These are phyloP conservation scores for Sebastes taczanowskii DNA, from an alignment of 2,797 vertebrate genomes.

Conservation along the genomic window DNA sequence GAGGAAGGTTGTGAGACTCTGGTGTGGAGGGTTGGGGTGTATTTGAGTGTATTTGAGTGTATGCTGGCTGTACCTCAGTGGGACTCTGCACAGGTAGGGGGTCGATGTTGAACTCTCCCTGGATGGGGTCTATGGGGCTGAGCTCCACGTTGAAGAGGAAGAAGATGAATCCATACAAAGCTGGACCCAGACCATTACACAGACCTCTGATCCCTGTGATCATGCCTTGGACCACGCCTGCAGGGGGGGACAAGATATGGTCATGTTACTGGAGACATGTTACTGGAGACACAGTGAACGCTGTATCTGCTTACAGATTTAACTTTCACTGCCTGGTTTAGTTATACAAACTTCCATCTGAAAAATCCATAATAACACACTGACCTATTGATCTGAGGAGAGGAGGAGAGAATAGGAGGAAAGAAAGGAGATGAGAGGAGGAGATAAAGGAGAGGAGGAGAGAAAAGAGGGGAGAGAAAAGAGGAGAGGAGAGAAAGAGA, in stretches of 20 bases:
- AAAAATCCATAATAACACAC: constrained; percentile 13
- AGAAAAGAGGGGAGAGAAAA: too few species aligned
- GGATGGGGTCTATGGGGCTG: constrained; percentile 84
- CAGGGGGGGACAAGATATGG: neutral
- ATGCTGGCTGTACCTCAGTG: constrained; percentile 76
- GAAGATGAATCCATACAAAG: constrained; percentile 94
- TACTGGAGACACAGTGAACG: neutral
- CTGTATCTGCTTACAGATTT: neutral
- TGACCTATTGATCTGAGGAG: constrained; percentile 10
- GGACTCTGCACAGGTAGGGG: constrained; percentile 73
- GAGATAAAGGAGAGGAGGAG: too few species aligned
- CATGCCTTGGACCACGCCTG: constrained; percentile 94
- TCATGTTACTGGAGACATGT: neutral
- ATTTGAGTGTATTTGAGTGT: neutral
- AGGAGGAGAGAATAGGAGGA: neutral
- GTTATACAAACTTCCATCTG: neutral
- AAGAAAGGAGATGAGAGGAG: too few species aligned
- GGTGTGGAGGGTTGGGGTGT: neutral
- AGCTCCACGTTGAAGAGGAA: constrained; percentile 95
- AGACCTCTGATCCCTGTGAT: constrained; percentile 94
- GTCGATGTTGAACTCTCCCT: constrained; percentile 79
- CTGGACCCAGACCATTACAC: constrained; percentile 94
- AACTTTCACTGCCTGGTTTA: neutral
- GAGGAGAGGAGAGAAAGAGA: too few species aligned
- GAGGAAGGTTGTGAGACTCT: neutral